phyloP scores from a whole-genome alignment of 2,113 vertebrate species.

The Heterochromis multidens region DNA sequence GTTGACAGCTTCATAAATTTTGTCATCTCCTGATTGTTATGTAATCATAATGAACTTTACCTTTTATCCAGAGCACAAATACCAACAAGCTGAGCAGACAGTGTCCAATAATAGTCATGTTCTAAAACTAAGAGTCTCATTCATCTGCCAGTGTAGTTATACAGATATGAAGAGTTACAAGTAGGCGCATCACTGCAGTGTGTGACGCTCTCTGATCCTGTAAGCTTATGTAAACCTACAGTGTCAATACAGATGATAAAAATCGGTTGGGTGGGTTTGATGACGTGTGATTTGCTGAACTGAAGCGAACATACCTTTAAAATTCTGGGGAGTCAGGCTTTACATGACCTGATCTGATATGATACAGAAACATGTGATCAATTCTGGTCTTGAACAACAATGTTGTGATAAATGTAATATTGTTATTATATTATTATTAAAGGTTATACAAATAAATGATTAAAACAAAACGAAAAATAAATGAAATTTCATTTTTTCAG shows the following conservation, averaged over 20 bases:
- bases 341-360: too few species aligned
- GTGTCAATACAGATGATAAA: neutral
- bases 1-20: neutral
- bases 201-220: neutral
- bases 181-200: neutral
- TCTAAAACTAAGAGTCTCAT: neutral
- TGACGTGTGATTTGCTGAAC: neutral
- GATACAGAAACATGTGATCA: neutral
- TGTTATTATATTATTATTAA: too few species aligned
- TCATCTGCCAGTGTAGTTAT: neutral
- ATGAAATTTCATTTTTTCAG: neutral
- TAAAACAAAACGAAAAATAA: too few species aligned
- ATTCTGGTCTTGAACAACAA: fast-evolving
- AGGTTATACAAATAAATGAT: too few species aligned
- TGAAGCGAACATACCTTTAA: fast-evolving
- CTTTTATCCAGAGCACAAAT: neutral
- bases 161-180: fast-evolving
- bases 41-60: neutral
- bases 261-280: neutral
- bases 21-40: too few species aligned
- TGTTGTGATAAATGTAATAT: neutral
- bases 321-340: neutral
- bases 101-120: neutral
- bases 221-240: neutral
- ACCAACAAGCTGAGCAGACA: neutral